Conservation (phyloP, 2,888 invertebrate species). For the Hedya salicella region DNA sequence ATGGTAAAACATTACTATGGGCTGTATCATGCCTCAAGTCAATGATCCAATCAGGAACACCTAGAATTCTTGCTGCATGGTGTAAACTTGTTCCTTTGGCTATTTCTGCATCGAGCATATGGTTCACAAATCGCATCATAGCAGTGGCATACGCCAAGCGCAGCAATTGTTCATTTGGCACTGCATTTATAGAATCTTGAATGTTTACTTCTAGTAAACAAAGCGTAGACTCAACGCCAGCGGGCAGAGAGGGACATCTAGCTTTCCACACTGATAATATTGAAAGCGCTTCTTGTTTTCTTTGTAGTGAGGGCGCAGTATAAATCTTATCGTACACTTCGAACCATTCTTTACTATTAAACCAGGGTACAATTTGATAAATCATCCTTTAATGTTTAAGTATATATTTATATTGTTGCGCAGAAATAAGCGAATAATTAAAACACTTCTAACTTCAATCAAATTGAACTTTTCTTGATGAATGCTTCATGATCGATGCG, state of each 20-base stretch:
- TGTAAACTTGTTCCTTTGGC: conserved; percentile 82
- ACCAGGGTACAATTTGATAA: conserved; percentile 75
- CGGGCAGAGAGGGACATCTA: conserved; percentile 82
- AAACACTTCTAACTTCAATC: neutral
- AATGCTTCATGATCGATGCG: too few species aligned
- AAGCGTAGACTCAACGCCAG: conserved; percentile 86
- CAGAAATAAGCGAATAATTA: neutral
- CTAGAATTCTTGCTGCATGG: conserved; percentile 86
- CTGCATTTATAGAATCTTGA: conserved; percentile 61
- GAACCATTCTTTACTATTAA: conserved; percentile 80
- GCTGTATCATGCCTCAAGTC: conserved; percentile 91
- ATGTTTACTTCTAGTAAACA: conserved; percentile 82
- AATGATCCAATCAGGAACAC: conserved; percentile 92
- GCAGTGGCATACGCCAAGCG: conserved; percentile 86
- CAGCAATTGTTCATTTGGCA: conserved; percentile 73
- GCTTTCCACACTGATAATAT: conserved; percentile 85
- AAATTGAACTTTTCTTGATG: too few species aligned
- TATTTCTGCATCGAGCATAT: conserved; percentile 84
- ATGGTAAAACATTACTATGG: conserved; percentile 88
- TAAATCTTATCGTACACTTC: conserved; percentile 77
- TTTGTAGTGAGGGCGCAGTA: conserved; percentile 55
- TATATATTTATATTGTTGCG: too few species aligned
- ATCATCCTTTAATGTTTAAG: neutral
- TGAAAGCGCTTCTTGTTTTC: conserved; percentile 74
- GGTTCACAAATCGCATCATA: conserved; percentile 88